phyloP scores from a whole-genome alignment of 2,888 invertebrate species.

The Leistus spinibarbis region DNA sequence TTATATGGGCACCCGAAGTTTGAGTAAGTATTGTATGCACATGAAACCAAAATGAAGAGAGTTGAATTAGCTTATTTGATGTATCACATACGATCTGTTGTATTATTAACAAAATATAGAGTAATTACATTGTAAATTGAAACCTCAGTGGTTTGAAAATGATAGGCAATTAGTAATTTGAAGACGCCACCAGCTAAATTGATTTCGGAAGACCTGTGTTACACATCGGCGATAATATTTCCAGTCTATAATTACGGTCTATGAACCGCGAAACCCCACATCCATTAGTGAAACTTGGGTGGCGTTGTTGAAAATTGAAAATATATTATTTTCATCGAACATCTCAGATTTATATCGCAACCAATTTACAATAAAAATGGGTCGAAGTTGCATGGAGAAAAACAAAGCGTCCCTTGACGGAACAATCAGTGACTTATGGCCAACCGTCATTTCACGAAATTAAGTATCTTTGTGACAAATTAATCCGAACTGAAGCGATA shows the following conservation, averaged over 20 bases:
- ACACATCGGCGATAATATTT: background rate
- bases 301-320: background rate
- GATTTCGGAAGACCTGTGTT: background rate
- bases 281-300: background rate
- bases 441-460: background rate
- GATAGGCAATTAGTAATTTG: background rate
- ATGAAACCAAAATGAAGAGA: too few species aligned
- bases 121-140: background rate
- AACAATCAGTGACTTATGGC: background rate
- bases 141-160: background rate
- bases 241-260: background rate
- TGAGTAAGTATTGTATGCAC: too few species aligned
- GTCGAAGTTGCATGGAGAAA: background rate
- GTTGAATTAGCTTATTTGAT: too few species aligned
- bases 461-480: background rate
- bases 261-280: background rate
- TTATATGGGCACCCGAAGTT: too few species aligned
- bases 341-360: background rate
- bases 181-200: background rate
- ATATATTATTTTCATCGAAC: background rate
- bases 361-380: background rate
- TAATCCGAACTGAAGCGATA: background rate
- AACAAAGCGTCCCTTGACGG: background rate
- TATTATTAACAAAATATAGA: background rate
- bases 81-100: too few species aligned